Percentiles rank a stretch among this genome's conserved stretches.
Conservation (phyloP, 2,113 vertebrate genomes). For the Acanthisitta chloris region DNA sequence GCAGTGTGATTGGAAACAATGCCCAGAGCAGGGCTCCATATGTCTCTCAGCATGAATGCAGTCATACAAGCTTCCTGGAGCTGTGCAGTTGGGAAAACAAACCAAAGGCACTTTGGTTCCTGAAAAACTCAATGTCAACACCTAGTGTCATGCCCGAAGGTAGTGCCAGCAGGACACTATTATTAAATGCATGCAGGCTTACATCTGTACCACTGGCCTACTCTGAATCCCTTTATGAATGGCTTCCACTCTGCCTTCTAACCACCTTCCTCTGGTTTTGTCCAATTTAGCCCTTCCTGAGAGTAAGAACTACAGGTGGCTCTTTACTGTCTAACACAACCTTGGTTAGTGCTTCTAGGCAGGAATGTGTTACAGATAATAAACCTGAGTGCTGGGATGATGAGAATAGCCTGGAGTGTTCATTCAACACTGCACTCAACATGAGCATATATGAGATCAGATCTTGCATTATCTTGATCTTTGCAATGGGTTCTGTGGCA, state of each 20-base stretch:
- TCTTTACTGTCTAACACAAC: slow-evolving; percentile 10
- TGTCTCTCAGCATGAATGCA: neutral
- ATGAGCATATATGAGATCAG: neutral
- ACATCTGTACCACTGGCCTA: neutral
- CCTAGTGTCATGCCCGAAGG: neutral
- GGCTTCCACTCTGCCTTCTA: neutral
- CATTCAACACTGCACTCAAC: neutral
- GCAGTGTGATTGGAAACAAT: accelerated
- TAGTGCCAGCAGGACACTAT: neutral
- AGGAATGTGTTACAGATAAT: slow-evolving; percentile 23
- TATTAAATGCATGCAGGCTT: neutral
- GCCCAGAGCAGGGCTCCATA: neutral
- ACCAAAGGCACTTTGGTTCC: neutral
- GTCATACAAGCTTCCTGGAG: neutral
- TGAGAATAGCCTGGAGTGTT: slow-evolving; percentile 42
- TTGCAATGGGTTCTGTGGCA: neutral
- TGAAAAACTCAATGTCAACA: neutral
- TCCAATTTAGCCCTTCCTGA: slow-evolving; percentile 28
- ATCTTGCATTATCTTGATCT: neutral
- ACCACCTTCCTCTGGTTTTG: neutral
- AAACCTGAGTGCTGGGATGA: neutral
- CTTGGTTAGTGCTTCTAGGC: neutral
- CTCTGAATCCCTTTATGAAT: neutral
- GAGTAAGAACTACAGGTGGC: slow-evolving; percentile 9
- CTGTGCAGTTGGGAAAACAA: neutral